Base-by-base conservation (phyloP, 2,888 invertebrate species). In the Drosophila buzzatii region DNA sequence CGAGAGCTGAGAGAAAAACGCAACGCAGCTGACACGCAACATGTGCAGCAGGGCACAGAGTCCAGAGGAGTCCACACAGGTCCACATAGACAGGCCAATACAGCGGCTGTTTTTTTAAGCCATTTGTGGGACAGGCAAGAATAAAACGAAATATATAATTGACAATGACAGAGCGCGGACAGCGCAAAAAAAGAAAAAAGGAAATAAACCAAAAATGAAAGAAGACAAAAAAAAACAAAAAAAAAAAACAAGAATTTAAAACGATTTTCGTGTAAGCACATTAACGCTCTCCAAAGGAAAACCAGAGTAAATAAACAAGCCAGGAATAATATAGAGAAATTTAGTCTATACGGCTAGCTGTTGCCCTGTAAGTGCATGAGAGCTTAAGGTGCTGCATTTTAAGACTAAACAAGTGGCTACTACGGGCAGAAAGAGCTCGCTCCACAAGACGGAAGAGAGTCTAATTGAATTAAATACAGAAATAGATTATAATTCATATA, bases 231-330 rank as follows among this genome's bases (percentile, higher is more conserved):
- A 10, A n/a, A n/a, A n/a, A n/a, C n/a, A n/a, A n/a, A n/a, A n/a
- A n/a, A n/a, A 53, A 37, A 80, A 52, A 79, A 74, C 78, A 89
- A 85, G 79, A 90, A 85, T 85, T 90, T 90, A 90, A 85, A 90
- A 85, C 79, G 86, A 82, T 85, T 85, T 88, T 88, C 90, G 60
- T 90, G 90, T 90, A 77, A 69, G 79, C 80, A 81, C 81, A 79
- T 79, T 81, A 79, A 49, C 63, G 61, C 61, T 51, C 65, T 35
- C 44, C n/a, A 45, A 62, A 66, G 20, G 23, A 9, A 58, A 49
- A 16, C 9, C 9, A 60, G 74, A 64, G 58, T 31, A 70, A 77
- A 70, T 72, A 73, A 74, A 76, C 65, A 81, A 45, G 23, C 31
- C 49, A 23, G 45, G 37, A 44, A 27, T 18, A 59, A 51, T 20